Base-by-base conservation (phyloP, 2,797 vertebrate species). In the Cuculus canorus region DNA sequence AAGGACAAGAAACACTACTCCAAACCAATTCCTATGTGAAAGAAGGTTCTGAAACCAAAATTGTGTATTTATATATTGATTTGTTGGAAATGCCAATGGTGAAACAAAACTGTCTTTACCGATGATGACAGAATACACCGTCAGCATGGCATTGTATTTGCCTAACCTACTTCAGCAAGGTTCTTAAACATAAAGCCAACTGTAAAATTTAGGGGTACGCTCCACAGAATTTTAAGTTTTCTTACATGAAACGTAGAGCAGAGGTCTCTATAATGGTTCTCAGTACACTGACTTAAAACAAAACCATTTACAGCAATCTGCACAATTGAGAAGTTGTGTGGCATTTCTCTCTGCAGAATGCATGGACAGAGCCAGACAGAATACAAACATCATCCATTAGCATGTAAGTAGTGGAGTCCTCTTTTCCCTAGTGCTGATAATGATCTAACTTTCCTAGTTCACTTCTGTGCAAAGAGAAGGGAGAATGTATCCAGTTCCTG, bases 401-500 rank as follows among this genome's bases (percentile, higher is more conserved):
- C 25, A 94, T 43, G 56, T 78, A 88, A 66, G 27, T 57, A 71
- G 69, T 1, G 17, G 76, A 60, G 52, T 5, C 92, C 45, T 64
- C 41, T 32, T 43, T 65, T 50, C 25, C 13, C 7, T 43, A 28
- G 22, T 1, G 30, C 27, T 64, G 84, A 78, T 78, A 90, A 1
- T 5, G 14, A 95, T 90, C 73, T 81, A 81, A 80, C 61, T 66
- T 57, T 69, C 57, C 32, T 12, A 32, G 5, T 0, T 21, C 17
- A 33, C 15, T 90, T 73, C 13, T 27, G 3, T 7, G 3, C 0
- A 0, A 48, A 50, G 28, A 56, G 5, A 35, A 11, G 6, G 10
- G 10, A 90, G 19, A 95, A 86, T 2, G 66, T 63, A 85, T 90
- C 47, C 45, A 39, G 11, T 64, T 93, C 15, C 60, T 7, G 7